These are phyloP conservation scores for Stegostoma tigrinum DNA, from an alignment of 2,113 vertebrate species.

Conservation along the genomic window DNA sequence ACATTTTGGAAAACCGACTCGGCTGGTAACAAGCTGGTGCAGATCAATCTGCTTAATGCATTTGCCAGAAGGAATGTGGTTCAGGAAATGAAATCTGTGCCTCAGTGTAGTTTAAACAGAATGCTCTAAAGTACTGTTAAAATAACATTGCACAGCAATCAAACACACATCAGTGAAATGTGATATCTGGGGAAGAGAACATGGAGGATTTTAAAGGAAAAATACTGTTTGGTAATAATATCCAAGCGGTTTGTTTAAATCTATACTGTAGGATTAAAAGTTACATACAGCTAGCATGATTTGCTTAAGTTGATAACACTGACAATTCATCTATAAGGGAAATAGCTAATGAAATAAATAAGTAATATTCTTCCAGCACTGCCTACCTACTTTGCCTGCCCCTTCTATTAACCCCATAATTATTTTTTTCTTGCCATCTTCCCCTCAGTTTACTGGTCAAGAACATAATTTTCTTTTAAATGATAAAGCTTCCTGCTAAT, in stretches of 20 bases:
- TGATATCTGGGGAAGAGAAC: background rate
- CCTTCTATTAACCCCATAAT: too few species aligned
- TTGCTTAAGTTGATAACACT: background rate
- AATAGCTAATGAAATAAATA: background rate
- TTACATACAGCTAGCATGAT: background rate
- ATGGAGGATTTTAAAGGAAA: background rate
- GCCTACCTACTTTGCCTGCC: background rate
- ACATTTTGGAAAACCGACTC: slow-evolving; percentile 21
- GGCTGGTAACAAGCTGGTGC: slow-evolving; percentile 25
- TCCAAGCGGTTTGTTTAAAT: background rate
- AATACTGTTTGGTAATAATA: background rate
- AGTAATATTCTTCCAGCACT: background rate
- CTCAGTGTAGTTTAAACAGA: slow-evolving; percentile 6
- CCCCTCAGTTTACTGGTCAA: background rate
- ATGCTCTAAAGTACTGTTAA: slow-evolving; percentile 19
- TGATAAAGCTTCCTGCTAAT: background rate
- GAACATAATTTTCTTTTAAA: background rate
- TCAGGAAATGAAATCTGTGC: slow-evolving; percentile 34
- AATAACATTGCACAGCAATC: slow-evolving; percentile 29
- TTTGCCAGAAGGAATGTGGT: slow-evolving; percentile 35
- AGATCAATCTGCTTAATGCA: slow-evolving; percentile 35
- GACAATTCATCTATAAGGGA: background rate
- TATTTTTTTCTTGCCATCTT: background rate
- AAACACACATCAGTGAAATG: background rate
- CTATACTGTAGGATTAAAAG: slow-evolving; percentile 1